These are phyloP conservation scores for Notospermus geniculatus DNA, from an alignment of 1,140 invertebrate species.

Conservation along the genomic window DNA sequence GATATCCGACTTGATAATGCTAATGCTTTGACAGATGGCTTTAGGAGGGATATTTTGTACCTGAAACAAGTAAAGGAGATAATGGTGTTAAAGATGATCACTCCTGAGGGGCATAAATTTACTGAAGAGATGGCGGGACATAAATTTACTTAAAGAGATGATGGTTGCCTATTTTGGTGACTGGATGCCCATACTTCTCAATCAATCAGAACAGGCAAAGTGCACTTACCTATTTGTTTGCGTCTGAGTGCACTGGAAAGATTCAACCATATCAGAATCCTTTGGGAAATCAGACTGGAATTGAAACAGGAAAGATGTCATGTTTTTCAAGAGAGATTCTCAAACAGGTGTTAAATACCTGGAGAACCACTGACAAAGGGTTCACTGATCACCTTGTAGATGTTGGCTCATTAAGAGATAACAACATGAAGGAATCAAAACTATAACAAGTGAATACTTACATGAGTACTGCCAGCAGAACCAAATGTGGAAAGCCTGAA, in stretches of 20 bases:
- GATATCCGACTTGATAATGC: constrained; percentile 74
- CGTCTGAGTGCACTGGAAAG: constrained; percentile 72
- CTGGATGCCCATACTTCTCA: too few relatives aligned
- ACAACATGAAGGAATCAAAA: background rate
- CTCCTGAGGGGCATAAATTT: too few relatives aligned
- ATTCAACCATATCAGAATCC: constrained; percentile 77
- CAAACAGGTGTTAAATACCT: too few relatives aligned
- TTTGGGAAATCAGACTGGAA: constrained; percentile 75
- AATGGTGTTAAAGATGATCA: too few relatives aligned
- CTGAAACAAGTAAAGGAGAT: constrained; percentile 31
- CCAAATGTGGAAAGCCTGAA: constrained; percentile 80
- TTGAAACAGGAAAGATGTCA: constrained; percentile 7
- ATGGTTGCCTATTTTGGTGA: too few relatives aligned
- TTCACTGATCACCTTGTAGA: too few relatives aligned
- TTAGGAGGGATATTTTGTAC: constrained; percentile 64
- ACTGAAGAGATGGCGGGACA: too few relatives aligned
- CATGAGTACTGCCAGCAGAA: constrained; percentile 65
- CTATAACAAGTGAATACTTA: constrained; percentile 33
- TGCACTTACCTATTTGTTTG: constrained; percentile 63
- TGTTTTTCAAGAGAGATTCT: background rate
- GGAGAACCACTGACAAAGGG: too few relatives aligned
- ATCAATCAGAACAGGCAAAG: too few relatives aligned
- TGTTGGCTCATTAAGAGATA: too few relatives aligned
- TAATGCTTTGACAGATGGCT: constrained; percentile 78
- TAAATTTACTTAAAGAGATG: too few relatives aligned